Base-by-base conservation (phyloP, 2,113 vertebrate species). In the Cephalopterus ornatus region DNA sequence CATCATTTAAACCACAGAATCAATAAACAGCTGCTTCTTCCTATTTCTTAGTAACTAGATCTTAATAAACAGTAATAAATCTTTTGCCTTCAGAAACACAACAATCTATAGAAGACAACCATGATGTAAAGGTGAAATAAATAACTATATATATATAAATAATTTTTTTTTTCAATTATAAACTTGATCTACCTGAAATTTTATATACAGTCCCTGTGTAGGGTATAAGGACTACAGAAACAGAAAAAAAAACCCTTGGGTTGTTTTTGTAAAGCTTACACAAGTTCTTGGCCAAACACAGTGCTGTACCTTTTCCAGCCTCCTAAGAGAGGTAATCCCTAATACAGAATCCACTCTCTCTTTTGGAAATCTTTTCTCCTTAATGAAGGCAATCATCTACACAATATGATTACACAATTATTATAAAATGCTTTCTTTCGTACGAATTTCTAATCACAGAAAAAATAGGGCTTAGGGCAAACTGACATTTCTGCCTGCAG, bases 221-320 rank as follows among this genome's bases (percentile, higher is more conserved):
- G 8, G 4, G 14, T 61, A 61, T 5, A 50, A 56, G 5, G 6
- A 68, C 81, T 37, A 47, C 14, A 27, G 14, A 83, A 76, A 44
- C 3, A 65, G 10, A 50, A 93, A 89, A 87, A 66, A 22, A 5
- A 0, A 4, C 9, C 1, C 3, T 4, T 8, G 17, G 13, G 1
- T n/a, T 59, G 1, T 37, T 76, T 72, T 56, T 49, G 32, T 7
- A 7, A 37, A 73, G 39, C 12, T 33, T 26, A 20, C 8, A 2
- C 15, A 70, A 81, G 8, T 22, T 62, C 39, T 65, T 55, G 19
- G 37, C 17, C 18, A 90, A 72, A 70, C 4, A 33, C 2, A 6
- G 32, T 46, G 15, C 18, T 78, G 12, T 72, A 62, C 20, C 53
- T 91, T 76, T 70, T 72, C 35, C 35, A 72, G 19, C 7, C 8